Percentiles rank a stretch among this genome's conserved stretches.
Evolutionary conservation across 2,888 invertebrate genomes (phyloP).

Genomic region (Pilophorus perplexus): DNA sequence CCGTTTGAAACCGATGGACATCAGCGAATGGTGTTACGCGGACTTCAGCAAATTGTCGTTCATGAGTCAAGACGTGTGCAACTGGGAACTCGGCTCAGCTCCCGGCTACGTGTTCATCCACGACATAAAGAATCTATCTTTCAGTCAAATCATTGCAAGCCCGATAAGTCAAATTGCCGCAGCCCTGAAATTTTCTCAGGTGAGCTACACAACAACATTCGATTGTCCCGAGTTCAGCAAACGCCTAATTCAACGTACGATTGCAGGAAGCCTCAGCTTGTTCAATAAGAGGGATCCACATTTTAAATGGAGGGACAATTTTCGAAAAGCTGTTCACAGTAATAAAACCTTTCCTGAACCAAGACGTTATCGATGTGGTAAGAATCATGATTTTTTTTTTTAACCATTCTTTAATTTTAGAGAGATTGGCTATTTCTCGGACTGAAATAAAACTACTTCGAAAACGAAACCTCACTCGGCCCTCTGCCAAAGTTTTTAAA

Average conservation of each 20-base stretch:
- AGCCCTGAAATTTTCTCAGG: slow-evolving; percentile 49
- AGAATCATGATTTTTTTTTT: too few species aligned
- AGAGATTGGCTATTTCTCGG: too few species aligned
- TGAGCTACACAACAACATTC: too few species aligned
- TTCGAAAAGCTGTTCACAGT: slow-evolving; percentile 48
- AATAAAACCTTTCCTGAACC: slow-evolving; percentile 48
- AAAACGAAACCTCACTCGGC: too few species aligned
- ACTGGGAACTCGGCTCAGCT: slow-evolving; percentile 47
- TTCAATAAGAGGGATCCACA: slow-evolving; percentile 48
- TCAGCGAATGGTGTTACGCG: slow-evolving; percentile 38
- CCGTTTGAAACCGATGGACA: slow-evolving; percentile 30
- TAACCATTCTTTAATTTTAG: too few species aligned
- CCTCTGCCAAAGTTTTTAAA: too few species aligned
- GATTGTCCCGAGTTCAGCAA: not conserved
- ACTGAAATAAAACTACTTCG: too few species aligned
- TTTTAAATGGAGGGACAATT: slow-evolving; percentile 48
- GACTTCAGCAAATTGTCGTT: slow-evolving; percentile 42
- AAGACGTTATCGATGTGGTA: slow-evolving; percentile 43
- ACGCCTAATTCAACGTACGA: too few species aligned
- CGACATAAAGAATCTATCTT: slow-evolving; percentile 45
- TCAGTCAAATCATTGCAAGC: slow-evolving; percentile 46
- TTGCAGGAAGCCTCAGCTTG: slow-evolving; percentile 48
- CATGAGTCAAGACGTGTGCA: slow-evolving; percentile 48
- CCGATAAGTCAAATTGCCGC: slow-evolving; percentile 46
- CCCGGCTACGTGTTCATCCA: slow-evolving; percentile 47